These are phyloP conservation scores for Agrypnia vestita DNA, from an alignment of 1,140 invertebrate species.

Conservation along the genomic window DNA sequence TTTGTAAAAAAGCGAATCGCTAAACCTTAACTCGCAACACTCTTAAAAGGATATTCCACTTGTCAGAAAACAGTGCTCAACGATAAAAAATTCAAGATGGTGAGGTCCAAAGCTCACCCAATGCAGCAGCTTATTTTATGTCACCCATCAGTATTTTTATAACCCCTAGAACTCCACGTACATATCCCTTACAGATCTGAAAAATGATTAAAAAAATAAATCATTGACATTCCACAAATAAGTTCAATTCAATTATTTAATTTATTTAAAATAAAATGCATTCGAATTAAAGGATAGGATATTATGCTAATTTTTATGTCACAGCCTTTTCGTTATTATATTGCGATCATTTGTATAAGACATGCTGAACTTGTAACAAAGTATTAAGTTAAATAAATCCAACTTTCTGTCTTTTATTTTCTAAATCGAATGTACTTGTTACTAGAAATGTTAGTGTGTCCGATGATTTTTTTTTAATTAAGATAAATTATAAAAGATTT, in stretches of 20 bases:
- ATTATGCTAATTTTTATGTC: not conserved
- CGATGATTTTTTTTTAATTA: no score
- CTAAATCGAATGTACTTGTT: no score
- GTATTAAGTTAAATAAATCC: no score
- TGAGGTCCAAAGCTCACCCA: conserved; percentile 31
- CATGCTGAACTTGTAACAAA: no score
- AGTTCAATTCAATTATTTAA: not conserved
- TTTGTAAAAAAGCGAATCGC: conserved; percentile 20
- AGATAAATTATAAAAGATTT: no score
- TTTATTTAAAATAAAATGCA: not conserved
- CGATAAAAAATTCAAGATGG: conserved; percentile 36
- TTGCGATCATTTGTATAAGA: no score
- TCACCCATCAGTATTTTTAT: not conserved
- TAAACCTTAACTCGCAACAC: conserved; percentile 28
- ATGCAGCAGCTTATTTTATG: not conserved
- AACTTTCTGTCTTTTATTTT: no score
- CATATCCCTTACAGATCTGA: no score
- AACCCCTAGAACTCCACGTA: not conserved
- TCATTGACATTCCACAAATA: no score
- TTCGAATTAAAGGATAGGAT: not conserved
- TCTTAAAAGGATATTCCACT: conserved; percentile 51
- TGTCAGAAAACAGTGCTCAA: conserved; percentile 47
- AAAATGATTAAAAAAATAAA: no score
- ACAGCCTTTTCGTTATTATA: no score
- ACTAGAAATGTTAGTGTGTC: no score